These are phyloP conservation scores for Sebastes alutus DNA, from an alignment of 2,797 vertebrate species.

Conservation along the genomic window DNA sequence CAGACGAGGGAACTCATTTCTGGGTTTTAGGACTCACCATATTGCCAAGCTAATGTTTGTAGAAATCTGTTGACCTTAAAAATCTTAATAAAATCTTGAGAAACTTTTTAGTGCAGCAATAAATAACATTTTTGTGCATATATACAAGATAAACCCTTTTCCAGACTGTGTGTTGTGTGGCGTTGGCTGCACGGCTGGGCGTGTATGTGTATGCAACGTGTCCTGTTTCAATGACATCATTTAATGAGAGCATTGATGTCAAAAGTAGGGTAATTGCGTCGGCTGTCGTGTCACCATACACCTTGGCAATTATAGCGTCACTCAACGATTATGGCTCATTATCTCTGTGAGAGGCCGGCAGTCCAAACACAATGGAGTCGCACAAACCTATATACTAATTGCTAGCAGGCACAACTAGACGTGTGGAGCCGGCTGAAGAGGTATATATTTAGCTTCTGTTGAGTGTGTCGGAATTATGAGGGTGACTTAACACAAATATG, in stretches of 20 bases:
- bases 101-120: neutral
- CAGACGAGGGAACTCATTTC: no score
- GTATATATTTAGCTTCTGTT: conserved; percentile 67
- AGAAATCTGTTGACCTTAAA: neutral
- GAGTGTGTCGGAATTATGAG: conserved; percentile 57
- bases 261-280: conserved; percentile 76
- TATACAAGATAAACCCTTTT: neutral
- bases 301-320: conserved; percentile 78
- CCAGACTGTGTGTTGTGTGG: neutral
- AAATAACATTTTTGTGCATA: neutral
- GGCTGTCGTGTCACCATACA: conserved; percentile 76
- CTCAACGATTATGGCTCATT: conserved; percentile 80
- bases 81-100: neutral
- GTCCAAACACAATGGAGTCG: conserved; percentile 75
- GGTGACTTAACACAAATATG: conserved; percentile 68
- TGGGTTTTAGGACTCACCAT: no score
- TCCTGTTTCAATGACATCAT: conserved; percentile 78
- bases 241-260: conserved; percentile 76
- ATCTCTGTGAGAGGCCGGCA: conserved; percentile 71
- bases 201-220: conserved; percentile 41
- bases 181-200: neutral
- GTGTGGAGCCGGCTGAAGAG: conserved; percentile 57
- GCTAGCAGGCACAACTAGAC: conserved; percentile 74
- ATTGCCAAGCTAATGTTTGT: neutral
- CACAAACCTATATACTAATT: conserved; percentile 76